Evolutionary conservation across 2,888 invertebrate genomes (phyloP).

Genomic region (Protula sp.): DNA sequence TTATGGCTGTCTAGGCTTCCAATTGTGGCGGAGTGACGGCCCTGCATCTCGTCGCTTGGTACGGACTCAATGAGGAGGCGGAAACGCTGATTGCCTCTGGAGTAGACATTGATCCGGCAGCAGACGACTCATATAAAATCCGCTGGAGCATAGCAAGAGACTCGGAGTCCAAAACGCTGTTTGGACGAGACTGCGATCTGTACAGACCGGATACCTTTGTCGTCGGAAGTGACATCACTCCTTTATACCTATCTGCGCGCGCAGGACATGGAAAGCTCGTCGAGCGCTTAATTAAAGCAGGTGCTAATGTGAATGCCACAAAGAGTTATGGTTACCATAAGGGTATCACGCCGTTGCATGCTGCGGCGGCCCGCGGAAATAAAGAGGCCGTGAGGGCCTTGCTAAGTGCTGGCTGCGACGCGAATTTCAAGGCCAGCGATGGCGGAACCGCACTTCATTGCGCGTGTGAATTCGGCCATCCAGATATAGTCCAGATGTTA

Average conservation of each 20-base stretch:
- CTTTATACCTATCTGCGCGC: constrained; percentile 22
- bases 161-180: constrained; percentile 12
- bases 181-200: constrained; percentile 20
- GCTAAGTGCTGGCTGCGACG: constrained; percentile 13
- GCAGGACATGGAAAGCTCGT: constrained; percentile 16
- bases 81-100: constrained; percentile 7
- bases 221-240: constrained; percentile 19
- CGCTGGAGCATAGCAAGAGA: constrained; percentile 18
- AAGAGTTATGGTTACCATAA: constrained; percentile 20
- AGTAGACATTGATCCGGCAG: constrained; percentile 13
- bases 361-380: constrained; percentile 22
- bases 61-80: constrained; percentile 15
- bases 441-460: constrained; percentile 27
- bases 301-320: constrained; percentile 20
- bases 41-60: constrained; percentile 24
- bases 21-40: constrained; percentile 18
- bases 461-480: constrained; percentile 23
- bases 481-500: constrained; percentile 10
- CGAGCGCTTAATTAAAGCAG: constrained; percentile 8
- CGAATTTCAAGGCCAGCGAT: constrained; percentile 19
- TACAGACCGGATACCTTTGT: constrained; percentile 20
- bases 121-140: constrained; percentile 20
- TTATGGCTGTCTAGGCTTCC: too few relatives aligned
- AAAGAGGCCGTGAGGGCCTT: constrained; percentile 12
- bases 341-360: constrained; percentile 23